A percentile compares a stretch with the other conserved stretches of the same genome.
Conservation (phyloP, 2,797 vertebrate species). For the Paguma larvata region DNA sequence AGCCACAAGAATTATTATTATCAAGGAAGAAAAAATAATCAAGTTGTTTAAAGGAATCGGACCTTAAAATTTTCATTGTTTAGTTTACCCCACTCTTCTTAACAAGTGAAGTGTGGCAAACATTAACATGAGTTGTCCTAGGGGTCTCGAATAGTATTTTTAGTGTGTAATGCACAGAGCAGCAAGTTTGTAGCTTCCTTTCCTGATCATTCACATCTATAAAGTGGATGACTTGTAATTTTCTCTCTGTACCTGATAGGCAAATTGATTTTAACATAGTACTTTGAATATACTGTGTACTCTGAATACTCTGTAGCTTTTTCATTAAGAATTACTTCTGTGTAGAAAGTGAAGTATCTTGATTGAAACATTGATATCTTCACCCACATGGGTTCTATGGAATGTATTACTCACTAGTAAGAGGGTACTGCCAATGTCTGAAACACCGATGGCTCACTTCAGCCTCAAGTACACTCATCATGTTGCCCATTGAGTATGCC, state of each 20-base stretch:
- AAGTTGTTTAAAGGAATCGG: background rate
- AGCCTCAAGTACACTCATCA: background rate
- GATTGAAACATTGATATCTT: background rate
- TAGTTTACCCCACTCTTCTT: background rate
- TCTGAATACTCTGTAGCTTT: constrained; percentile 27
- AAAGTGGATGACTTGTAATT: background rate
- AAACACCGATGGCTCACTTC: background rate
- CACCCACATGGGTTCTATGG: background rate
- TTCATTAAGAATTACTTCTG: background rate
- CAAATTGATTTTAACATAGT: constrained; percentile 1
- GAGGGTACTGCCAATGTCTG: background rate
- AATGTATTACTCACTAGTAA: background rate
- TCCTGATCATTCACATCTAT: background rate
- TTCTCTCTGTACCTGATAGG: background rate
- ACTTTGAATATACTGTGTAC: background rate
- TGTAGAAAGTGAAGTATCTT: constrained; percentile 10
- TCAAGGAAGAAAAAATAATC: background rate
- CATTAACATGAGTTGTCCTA: background rate
- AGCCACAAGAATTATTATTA: background rate
- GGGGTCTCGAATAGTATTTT: background rate
- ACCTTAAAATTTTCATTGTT: constrained; percentile 36
- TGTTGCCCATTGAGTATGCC: background rate
- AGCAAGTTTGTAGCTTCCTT: background rate
- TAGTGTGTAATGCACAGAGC: background rate
- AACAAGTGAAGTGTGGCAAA: background rate